Evolutionary conservation across 2,888 invertebrate species (phyloP).

Genomic region (Conus canariensis): DNA sequence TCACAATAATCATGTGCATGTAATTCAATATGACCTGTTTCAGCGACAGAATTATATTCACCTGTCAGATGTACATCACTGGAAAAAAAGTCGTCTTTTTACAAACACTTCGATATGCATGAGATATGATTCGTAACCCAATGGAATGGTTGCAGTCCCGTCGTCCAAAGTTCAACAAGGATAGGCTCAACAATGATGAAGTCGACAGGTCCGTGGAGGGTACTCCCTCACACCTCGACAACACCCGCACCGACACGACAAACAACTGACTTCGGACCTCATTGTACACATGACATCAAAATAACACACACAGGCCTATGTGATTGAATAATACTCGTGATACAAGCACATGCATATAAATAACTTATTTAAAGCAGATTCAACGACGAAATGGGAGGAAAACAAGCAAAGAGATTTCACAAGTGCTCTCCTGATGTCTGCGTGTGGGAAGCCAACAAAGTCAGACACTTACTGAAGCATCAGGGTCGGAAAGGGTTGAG

Average conservation of each 20-base stretch:
- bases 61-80: background rate
- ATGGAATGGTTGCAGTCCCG: conserved; percentile 36
- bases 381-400: conserved; percentile 14
- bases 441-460: background rate
- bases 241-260: background rate
- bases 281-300: background rate
- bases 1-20: background rate
- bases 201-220: background rate
- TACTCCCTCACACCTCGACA: background rate
- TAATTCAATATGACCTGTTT: background rate
- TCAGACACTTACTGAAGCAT: background rate
- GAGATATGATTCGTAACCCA: conserved; percentile 28
- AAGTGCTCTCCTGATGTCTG: background rate
- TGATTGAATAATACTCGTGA: conserved; percentile 34
- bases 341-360: conserved; percentile 32
- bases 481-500: too few species aligned
- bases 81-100: background rate
- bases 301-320: background rate
- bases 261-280: background rate
- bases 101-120: conserved; percentile 31
- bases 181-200: background rate
- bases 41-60: background rate
- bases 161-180: background rate
- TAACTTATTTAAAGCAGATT: conserved; percentile 32
- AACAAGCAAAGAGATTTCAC: background rate